Conservation (phyloP, 37 sponge, comb jelly and placozoan species). For the Petrosia ficiformis region DNA sequence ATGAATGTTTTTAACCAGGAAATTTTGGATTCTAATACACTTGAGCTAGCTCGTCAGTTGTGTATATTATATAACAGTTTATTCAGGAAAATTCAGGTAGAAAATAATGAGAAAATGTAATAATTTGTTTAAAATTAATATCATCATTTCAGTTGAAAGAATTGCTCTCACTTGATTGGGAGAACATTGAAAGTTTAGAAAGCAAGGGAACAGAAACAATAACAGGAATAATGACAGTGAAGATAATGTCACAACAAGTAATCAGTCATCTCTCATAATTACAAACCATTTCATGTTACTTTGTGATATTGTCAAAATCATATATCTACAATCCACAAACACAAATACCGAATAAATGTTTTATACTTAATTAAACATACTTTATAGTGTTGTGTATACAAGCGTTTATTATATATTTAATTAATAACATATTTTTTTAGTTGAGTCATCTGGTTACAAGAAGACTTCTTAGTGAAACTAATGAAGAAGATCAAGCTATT, state of each 20-base stretch:
- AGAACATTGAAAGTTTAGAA: neutral
- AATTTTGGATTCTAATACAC: conserved; percentile 71
- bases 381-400: neutral
- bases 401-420: too few species aligned
- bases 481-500: conserved; percentile 42
- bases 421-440: too few species aligned
- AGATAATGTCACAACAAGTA: neutral
- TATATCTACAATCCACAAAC: neutral
- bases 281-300: too few species aligned
- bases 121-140: neutral
- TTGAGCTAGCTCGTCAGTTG: conserved; percentile 72
- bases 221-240: neutral
- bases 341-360: neutral
- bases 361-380: neutral
- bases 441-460: too few species aligned
- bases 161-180: neutral
- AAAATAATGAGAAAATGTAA: neutral
- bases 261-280: neutral
- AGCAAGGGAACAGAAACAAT: neutral
- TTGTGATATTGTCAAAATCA: neutral
- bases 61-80: conserved; percentile 22
- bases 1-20: too few species aligned
- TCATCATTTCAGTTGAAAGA: neutral
- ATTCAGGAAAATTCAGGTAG: conserved; percentile 53
- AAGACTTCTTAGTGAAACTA: conserved; percentile 32